These are phyloP conservation scores for Trichogramma pretiosum DNA, from an alignment of 1,140 invertebrate species.

Conservation along the genomic window DNA sequence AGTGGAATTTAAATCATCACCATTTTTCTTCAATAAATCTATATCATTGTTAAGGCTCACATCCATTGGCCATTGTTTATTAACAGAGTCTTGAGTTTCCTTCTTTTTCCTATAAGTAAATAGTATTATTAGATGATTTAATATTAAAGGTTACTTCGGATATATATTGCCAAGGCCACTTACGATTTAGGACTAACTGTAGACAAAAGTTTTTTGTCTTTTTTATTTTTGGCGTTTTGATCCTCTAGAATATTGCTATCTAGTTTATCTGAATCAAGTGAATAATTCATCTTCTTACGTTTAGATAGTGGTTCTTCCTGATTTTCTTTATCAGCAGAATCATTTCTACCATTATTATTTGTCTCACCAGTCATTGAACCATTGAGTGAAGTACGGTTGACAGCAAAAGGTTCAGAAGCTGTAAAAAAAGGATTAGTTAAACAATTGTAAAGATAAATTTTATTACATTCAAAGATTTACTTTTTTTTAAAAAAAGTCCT, in stretches of 20 bases:
- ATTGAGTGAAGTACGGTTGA: conserved; percentile 54
- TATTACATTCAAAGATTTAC: not conserved
- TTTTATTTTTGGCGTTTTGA: conserved; percentile 61
- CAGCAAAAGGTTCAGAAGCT: conserved; percentile 79
- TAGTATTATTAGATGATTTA: too few species aligned
- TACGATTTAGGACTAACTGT: conserved; percentile 58
- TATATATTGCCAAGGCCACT: conserved; percentile 4
- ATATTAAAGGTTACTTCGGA: not conserved
- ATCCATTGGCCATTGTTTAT: conserved; percentile 40
- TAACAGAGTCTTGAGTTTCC: conserved; percentile 28
- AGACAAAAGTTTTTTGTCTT: conserved; percentile 72
- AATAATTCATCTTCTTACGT: too few species aligned
- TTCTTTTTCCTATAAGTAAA: conserved; percentile 38
- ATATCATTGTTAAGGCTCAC: conserved; percentile 39
- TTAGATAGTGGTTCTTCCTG: conserved; percentile 60
- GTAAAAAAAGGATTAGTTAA: conserved; percentile 6
- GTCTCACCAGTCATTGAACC: conserved; percentile 41
- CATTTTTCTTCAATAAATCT: conserved; percentile 40
- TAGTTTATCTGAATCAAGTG: too few species aligned
- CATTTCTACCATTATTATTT: conserved; percentile 43
- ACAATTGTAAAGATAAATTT: not conserved
- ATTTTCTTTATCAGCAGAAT: conserved; percentile 42
- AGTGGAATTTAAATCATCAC: conserved; percentile 39
- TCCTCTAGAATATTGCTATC: too few species aligned
- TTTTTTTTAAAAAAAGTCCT: not conserved